A percentile compares a stretch with the other conserved stretches of the same genome.
Evolutionary conservation across 2,113 vertebrate species (phyloP).

Genomic region (Barnardius zonarius): DNA sequence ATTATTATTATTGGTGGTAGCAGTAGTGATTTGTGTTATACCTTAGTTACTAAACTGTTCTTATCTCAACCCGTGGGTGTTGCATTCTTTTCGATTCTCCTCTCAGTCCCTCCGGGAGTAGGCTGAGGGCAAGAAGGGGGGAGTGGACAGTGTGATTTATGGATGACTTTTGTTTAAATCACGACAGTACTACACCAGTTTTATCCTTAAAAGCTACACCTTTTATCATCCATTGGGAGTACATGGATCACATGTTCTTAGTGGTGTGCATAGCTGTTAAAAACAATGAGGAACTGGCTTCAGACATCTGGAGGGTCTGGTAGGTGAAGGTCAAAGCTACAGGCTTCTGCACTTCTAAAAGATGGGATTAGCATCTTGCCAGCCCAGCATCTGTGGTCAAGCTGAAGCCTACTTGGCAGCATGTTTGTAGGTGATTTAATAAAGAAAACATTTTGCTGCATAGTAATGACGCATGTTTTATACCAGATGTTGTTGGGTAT

Average conservation of each 20-base stretch:
- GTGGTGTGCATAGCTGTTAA: not conserved
- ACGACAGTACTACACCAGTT: not conserved
- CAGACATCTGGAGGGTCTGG: not conserved
- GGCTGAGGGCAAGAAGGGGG: too few species aligned
- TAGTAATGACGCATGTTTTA: not conserved
- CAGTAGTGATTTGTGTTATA: too few species aligned
- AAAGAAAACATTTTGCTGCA: not conserved
- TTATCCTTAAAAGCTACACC: not conserved
- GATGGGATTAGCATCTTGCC: not conserved
- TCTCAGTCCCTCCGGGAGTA: too few species aligned
- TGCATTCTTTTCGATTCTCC: too few species aligned
- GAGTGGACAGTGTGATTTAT: too few species aligned
- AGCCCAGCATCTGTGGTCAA: not conserved
- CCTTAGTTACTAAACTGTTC: too few species aligned
- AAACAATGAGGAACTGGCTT: not conserved
- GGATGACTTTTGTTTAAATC: too few species aligned
- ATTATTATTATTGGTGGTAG: too few species aligned
- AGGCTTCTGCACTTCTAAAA: not conserved
- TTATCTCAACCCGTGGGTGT: too few species aligned
- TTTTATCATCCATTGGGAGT: not conserved
- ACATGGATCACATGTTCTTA: not conserved
- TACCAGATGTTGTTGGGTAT: not conserved
- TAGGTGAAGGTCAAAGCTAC: not conserved
- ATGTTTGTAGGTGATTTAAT: not conserved
- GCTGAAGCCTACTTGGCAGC: not conserved